These are phyloP conservation scores for Scomber japonicus DNA, from an alignment of 2,113 vertebrate species.

Conservation along the genomic window DNA sequence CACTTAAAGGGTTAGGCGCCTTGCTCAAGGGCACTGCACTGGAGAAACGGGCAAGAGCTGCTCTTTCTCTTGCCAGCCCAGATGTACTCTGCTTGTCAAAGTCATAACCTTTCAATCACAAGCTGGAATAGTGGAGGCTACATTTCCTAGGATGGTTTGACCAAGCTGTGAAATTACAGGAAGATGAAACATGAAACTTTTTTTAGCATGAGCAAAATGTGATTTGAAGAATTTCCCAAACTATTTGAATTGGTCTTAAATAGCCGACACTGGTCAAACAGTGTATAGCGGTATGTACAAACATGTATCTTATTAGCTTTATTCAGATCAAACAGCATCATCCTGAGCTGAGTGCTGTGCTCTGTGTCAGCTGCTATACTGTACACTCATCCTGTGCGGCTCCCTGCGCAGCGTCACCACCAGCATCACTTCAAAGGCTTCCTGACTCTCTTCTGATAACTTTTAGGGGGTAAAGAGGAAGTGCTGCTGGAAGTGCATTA, in stretches of 20 bases:
- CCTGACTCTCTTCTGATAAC: slow-evolving; percentile 13
- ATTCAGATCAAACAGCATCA: slow-evolving; percentile 24
- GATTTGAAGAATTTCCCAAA: neutral
- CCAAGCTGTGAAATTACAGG: too few relatives aligned
- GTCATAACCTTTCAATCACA: neutral
- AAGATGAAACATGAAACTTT: neutral
- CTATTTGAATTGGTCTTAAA: neutral
- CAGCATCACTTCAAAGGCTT: slow-evolving; percentile 62
- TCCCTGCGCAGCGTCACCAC: slow-evolving; percentile 28
- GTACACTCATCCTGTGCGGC: slow-evolving; percentile 9
- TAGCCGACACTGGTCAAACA: neutral
- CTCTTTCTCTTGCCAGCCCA: neutral
- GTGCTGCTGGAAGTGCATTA: slow-evolving; percentile 20
- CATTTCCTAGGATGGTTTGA: too few relatives aligned
- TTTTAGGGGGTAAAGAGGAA: slow-evolving; percentile 29
- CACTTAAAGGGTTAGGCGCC: neutral
- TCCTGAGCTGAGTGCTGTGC: neutral
- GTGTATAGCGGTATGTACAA: neutral
- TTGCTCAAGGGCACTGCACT: neutral
- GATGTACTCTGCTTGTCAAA: too few relatives aligned
- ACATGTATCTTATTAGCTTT: slow-evolving; percentile 21
- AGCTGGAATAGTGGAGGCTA: neutral
- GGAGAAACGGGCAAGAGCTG: neutral
- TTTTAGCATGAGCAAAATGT: neutral
- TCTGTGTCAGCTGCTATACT: neutral